Base-by-base conservation (phyloP, 30 jellyfish, hydroid and myxozoan species). In the Mastigias papua region DNA sequence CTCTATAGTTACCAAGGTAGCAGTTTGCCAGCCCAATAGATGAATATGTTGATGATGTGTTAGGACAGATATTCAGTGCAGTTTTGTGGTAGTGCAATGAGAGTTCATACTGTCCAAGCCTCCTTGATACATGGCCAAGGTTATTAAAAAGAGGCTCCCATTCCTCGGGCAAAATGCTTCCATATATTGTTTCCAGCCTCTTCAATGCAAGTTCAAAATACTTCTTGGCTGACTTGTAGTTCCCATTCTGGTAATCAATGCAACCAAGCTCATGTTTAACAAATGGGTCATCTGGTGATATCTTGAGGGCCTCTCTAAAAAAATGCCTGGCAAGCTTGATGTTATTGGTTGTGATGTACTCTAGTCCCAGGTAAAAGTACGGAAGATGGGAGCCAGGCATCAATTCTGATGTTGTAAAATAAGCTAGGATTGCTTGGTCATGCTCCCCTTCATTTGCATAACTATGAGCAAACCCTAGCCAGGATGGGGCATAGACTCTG, bases 321-420 rank as follows among this genome's bases (percentile, higher is more conserved):
- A 83, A 94, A 28, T 82, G 83, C 63, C 70, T 88, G 15, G 98
- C 98, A 30, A 88, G 92, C 50, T 79, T 90, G 58, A 86, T 73
- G 82, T 94, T 85, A 67, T 88, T 84, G 19, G 96, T 90, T 16
- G 82, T 86, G 23, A 94, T 88, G 73, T 94, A 81, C 76, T 94
- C 97, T 23, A 84, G 49, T 1, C 98, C 98, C 54, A 94, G 49
- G 60, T 89, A 89, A 34, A 94, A 69, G 50, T 57, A 89, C 8
- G 98, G 98, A 32, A 94, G 69, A 70, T 94, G 98, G 31, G 98
- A 94, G 8, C 98, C 98, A 29, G 98, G 98, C 98, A 94, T 94
- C 57, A 83, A 42, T 34, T 73, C 88, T 2, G 98, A 88, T 26
- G 98, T 96, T 31, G 97, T 94, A 27, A 63, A 89, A 69, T 94